Evolutionary conservation across 2,888 invertebrate species (phyloP), one percentile per base, ranked within the genome.

Genomic region (Melikaiella ostensackeni): DNA sequence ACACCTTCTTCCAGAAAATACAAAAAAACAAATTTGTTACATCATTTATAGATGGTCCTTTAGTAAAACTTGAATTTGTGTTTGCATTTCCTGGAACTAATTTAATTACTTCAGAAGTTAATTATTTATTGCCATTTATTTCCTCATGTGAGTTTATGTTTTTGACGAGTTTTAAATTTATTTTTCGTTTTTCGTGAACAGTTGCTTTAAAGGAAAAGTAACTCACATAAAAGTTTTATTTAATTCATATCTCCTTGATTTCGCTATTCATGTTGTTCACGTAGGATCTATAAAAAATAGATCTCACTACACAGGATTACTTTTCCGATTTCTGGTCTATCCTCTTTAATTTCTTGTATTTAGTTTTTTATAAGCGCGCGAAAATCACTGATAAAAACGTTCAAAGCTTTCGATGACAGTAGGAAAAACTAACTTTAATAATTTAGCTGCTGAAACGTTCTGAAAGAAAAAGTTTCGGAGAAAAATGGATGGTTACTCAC

Each of bases 181-280:
- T 27, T 66, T 46, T 27, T 16, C 3, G 27, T 66, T 19, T 50
- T n/a, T 27, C 24, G 46, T 24, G n/a, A 19, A 46, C 46, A 42
- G 16, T 21, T 19, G 27, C 8, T 66, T 7, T 9, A 8, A 8
- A 21, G 16, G 16, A 42, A 13, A 66, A 42, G 30, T 27, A 50
- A 50, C 46, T 46, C 19, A 3, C 19, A 30, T 30, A 27, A 27
- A 66, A 66, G 30, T 66, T 66, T 63, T 7, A 64, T 64, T 64
- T 50, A 7, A 66, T 66, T 46, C 27, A 66, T 9, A 59, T 46
- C n/a, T n/a, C 46, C 70, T 70, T 55, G 33, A 70, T 70, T 70
- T 50, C 13, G 46, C 30, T 46, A 70, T 70, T 70, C 70, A 55
- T 30, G n/a, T n/a, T 55, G 2, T 55, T 50, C 30, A 30, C 5